Evolutionary conservation across 1,140 invertebrate genomes (phyloP).

Genomic region (Drosophila chauvacae): DNA sequence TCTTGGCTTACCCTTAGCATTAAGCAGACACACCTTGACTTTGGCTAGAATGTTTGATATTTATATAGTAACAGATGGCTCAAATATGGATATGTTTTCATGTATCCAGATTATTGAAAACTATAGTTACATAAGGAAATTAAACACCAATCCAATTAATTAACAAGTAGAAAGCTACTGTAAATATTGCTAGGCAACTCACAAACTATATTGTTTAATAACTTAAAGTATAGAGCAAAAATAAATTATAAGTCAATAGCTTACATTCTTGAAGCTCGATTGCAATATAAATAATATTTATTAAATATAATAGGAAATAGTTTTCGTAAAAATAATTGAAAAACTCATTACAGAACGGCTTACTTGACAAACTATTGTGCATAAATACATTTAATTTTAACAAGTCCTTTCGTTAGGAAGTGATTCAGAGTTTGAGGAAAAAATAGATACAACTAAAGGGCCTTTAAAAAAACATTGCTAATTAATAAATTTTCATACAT

Average conservation of each 20-base stretch:
- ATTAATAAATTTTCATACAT: no score
- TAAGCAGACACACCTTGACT: conserved; percentile 11
- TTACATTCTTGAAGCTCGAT: not conserved
- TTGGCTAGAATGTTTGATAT: conserved; percentile 8
- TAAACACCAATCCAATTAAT: no score
- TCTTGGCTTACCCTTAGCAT: not conserved
- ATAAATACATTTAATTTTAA: not conserved
- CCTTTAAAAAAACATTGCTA: not conserved
- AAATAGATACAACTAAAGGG: not conserved
- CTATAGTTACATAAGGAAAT: not conserved
- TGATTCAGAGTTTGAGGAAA: not conserved
- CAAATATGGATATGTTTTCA: not conserved
- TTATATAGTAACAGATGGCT: not conserved
- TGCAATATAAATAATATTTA: not conserved
- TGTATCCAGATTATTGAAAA: not conserved
- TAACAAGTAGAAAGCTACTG: not conserved
- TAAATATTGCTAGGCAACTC: not conserved
- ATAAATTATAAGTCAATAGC: no score
- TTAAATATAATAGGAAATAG: no score
- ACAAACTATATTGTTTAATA: not conserved
- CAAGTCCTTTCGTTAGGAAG: not conserved
- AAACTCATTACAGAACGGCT: not conserved
- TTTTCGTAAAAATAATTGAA: not conserved
- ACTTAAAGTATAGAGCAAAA: no score
- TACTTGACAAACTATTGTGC: not conserved